phyloP scores from a whole-genome alignment of 2,888 invertebrate genomes.

The Alviniconcha strummeri region DNA sequence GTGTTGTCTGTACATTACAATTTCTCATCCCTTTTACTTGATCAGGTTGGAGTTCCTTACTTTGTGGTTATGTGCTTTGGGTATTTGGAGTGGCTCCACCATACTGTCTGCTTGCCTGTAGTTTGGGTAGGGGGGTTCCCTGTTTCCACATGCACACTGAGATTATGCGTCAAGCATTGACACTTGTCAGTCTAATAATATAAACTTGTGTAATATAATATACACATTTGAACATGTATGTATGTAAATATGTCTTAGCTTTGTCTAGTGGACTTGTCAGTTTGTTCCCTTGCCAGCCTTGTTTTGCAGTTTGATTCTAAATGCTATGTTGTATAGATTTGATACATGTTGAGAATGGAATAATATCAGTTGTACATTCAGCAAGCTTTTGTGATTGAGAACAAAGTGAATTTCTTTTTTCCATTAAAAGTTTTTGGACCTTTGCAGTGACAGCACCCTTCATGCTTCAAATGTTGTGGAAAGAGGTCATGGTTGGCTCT shows the following conservation, averaged over 20 bases:
- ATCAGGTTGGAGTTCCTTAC: too few species aligned
- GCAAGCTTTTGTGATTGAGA: constrained; percentile 31
- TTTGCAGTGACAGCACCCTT: constrained; percentile 21
- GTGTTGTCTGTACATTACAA: too few species aligned
- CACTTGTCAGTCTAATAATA: neutral
- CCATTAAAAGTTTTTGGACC: constrained; percentile 15
- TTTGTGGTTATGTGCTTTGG: too few species aligned
- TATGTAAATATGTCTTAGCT: constrained; percentile 13
- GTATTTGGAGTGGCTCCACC: too few species aligned
- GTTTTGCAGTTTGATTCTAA: neutral
- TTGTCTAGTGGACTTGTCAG: constrained; percentile 17
- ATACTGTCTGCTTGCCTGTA: neutral
- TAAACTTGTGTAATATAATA: constrained; percentile 15
- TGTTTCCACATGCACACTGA: constrained; percentile 1
- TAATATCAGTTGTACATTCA: constrained; percentile 20
- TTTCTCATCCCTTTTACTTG: too few species aligned
- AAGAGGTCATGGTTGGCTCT: constrained; percentile 9
- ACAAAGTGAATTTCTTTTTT: constrained; percentile 18
- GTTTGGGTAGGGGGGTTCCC: neutral
- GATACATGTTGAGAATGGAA: constrained; percentile 18
- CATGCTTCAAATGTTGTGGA: constrained; percentile 21
- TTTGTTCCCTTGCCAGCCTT: neutral
- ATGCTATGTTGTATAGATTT: constrained; percentile 18
- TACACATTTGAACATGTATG: neutral
- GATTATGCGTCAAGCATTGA: constrained; percentile 10